Conservation (phyloP, 2,797 vertebrate genomes). For the Gallinago nigripennis region DNA sequence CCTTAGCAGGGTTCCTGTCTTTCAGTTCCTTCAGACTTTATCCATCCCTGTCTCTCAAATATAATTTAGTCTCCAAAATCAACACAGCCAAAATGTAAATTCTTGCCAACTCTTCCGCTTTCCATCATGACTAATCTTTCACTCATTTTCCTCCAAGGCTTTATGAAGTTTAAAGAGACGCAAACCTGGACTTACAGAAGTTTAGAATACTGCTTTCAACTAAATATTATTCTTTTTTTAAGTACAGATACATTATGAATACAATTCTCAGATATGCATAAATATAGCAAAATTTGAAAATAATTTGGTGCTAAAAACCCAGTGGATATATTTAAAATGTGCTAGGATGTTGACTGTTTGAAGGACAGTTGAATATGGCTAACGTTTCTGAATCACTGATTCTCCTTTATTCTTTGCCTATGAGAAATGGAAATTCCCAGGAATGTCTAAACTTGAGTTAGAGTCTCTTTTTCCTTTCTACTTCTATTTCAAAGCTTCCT, state of each 20-base stretch:
- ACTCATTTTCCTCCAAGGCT: neutral
- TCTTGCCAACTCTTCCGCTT: neutral
- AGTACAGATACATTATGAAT: neutral
- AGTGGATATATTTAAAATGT: neutral
- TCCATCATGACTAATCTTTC: neutral
- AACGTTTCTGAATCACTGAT: neutral
- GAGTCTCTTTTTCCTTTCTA: neutral
- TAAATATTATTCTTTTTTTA: neutral
- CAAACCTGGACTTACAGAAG: neutral
- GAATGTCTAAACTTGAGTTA: neutral
- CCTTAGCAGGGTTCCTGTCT: neutral
- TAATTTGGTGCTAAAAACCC: neutral
- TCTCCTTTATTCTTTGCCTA: neutral
- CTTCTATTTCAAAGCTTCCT: neutral
- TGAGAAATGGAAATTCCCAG: neutral
- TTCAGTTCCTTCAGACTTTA: neutral
- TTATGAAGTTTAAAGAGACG: neutral
- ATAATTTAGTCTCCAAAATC: neutral
- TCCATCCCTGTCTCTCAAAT: neutral
- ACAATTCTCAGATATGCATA: fast-evolving
- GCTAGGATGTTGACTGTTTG: neutral
- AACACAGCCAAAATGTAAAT: fast-evolving
- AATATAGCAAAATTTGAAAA: neutral
- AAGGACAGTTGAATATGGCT: neutral
- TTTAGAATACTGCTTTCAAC: neutral